phyloP scores from a whole-genome alignment of 2,797 vertebrate genomes.

The Thalassophryne amazonica region DNA sequence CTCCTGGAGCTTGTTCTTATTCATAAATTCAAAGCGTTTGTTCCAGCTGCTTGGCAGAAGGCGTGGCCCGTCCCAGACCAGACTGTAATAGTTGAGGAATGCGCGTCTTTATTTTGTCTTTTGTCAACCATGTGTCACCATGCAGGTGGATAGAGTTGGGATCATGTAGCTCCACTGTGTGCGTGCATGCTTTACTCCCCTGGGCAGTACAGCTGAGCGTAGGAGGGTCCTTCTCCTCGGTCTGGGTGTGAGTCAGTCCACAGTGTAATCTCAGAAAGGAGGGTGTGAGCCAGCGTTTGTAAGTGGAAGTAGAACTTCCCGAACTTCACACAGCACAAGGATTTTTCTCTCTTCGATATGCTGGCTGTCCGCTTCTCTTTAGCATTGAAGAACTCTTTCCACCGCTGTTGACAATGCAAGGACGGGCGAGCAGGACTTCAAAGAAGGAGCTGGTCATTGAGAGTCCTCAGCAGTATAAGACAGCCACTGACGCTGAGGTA shows the following conservation, averaged over 20 bases:
- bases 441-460: conserved; percentile 90
- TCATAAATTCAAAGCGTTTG: conserved; percentile 28
- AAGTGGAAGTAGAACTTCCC: conserved; percentile 26
- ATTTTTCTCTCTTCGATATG: conserved; percentile 73
- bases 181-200: conserved; percentile 51
- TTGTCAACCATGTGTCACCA: conserved; percentile 59
- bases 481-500: conserved; percentile 77
- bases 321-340: conserved; percentile 12
- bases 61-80: conserved; percentile 34
- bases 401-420: conserved; percentile 83
- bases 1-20: conserved; percentile 1
- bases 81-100: conserved; percentile 66
- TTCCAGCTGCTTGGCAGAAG: conserved; percentile 54
- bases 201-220: conserved; percentile 71
- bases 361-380: conserved; percentile 35
- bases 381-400: conserved; percentile 41
- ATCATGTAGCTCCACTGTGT: conserved; percentile 47
- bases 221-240: conserved; percentile 72
- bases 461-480: conserved; percentile 83
- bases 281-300: conserved; percentile 27
- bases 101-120: conserved; percentile 60
- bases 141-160: conserved; percentile 71
- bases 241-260: conserved; percentile 61
- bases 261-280: conserved; percentile 34
- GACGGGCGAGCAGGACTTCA: conserved; percentile 79